phyloP scores from a whole-genome alignment of 2,113 vertebrate genomes.

The Oreochromis spilurus region DNA sequence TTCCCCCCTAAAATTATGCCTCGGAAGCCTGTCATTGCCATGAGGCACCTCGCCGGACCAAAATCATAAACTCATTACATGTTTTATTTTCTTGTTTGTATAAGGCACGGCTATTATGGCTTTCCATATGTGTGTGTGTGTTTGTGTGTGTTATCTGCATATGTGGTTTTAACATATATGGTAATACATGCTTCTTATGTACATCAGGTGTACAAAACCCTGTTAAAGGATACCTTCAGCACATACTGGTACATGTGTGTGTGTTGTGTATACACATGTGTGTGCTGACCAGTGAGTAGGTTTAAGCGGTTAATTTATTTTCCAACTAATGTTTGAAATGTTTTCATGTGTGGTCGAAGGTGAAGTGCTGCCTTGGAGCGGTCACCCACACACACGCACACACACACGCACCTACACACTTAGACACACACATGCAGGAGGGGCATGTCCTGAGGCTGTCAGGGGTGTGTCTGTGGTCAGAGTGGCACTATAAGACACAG shows the following conservation, averaged over 20 bases:
- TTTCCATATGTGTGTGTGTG: not conserved
- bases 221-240: not conserved
- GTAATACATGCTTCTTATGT: not conserved
- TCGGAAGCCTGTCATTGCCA: slow-evolving; percentile 50
- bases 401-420: not conserved
- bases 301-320: not conserved
- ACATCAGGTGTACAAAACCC: not conserved
- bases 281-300: not conserved
- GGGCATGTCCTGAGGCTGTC: slow-evolving; percentile 36
- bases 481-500: slow-evolving; percentile 67
- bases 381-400: not conserved
- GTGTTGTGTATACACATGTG: not conserved
- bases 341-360: slow-evolving; percentile 27
- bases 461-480: slow-evolving; percentile 61
- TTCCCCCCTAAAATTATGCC: slow-evolving; percentile 58
- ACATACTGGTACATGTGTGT: not conserved
- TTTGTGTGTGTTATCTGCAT: not conserved
- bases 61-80: slow-evolving; percentile 52
- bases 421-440: not conserved
- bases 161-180: not conserved
- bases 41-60: not conserved
- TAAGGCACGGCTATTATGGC: not conserved
- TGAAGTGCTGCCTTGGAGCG: slow-evolving; percentile 7
- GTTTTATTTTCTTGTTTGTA: slow-evolving; percentile 36
- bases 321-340: slow-evolving; percentile 22